Conservation (phyloP, 2,113 vertebrate species). For the Micromys minutus region DNA sequence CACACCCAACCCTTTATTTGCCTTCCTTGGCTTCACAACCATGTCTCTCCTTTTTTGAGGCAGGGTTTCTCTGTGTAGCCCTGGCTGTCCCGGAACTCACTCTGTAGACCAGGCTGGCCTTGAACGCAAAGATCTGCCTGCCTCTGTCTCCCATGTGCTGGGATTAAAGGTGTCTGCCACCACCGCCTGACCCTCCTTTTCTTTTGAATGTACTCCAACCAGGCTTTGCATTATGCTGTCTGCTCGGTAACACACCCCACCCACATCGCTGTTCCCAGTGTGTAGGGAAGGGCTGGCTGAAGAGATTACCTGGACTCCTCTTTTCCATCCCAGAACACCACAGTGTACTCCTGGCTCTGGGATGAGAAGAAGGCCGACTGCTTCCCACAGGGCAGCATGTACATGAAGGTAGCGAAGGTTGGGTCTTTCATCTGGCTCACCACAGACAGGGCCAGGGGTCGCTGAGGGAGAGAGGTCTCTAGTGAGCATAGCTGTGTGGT, state of each 20-base stretch:
- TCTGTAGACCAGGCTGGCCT: background rate
- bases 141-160: background rate
- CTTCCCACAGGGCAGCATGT: conserved; percentile 89
- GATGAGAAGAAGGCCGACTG: conserved; percentile 94
- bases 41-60: no score
- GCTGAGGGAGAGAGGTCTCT: conserved; percentile 82
- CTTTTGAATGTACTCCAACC: background rate
- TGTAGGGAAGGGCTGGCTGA: accelerated
- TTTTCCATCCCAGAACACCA: conserved; percentile 95
- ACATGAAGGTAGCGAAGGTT: conserved; percentile 93
- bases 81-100: background rate
- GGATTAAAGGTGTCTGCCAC: background rate
- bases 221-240: background rate
- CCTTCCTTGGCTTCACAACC: background rate
- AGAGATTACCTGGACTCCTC: conserved; percentile 89
- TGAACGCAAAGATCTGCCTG: background rate
- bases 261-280: background rate
- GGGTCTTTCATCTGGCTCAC: conserved; percentile 96
- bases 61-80: background rate
- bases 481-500: background rate
- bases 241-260: accelerated
- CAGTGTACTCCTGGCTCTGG: conserved; percentile 89
- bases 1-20: background rate
- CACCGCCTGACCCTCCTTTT: background rate
- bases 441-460: conserved; percentile 91